phyloP scores from a whole-genome alignment of 1,140 invertebrate species.

The Plodia interpunctella region DNA sequence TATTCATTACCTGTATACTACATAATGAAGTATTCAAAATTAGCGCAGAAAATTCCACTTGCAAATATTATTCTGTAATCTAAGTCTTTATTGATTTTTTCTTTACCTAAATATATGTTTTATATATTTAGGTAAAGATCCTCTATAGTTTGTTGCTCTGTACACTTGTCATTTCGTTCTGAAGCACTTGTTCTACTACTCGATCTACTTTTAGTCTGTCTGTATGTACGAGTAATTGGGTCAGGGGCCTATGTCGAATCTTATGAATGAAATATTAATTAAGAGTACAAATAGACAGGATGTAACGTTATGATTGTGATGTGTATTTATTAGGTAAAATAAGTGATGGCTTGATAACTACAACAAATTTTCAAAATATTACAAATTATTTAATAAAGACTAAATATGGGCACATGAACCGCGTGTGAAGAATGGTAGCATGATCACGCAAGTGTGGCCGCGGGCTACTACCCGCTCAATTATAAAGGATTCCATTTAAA shows the following conservation, averaged over 20 bases:
- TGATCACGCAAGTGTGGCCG: neutral
- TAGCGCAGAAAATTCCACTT: too few species aligned
- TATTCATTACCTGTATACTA: too few species aligned
- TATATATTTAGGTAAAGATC: too few species aligned
- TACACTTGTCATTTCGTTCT: neutral
- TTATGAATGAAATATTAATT: slow-evolving; percentile 6
- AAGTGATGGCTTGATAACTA: too few species aligned
- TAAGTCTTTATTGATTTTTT: too few species aligned
- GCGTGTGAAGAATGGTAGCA: neutral
- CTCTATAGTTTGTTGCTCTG: neutral
- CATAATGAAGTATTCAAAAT: too few species aligned
- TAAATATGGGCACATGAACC: slow-evolving; percentile 1
- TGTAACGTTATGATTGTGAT: neutral
- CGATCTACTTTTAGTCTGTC: slow-evolving; percentile 34
- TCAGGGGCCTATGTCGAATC: slow-evolving; percentile 18
- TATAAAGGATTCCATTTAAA: too few species aligned
- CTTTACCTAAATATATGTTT: too few species aligned
- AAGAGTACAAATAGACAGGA: neutral
- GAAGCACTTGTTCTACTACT: slow-evolving; percentile 21
- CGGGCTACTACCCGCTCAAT: neutral
- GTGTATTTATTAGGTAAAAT: too few species aligned
- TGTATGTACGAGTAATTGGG: slow-evolving; percentile 27
- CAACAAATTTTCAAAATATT: too few species aligned
- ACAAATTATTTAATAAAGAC: too few species aligned
- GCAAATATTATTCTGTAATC: too few species aligned